Conservation (phyloP, 2,113 vertebrate species). For the Amia ocellicauda region DNA sequence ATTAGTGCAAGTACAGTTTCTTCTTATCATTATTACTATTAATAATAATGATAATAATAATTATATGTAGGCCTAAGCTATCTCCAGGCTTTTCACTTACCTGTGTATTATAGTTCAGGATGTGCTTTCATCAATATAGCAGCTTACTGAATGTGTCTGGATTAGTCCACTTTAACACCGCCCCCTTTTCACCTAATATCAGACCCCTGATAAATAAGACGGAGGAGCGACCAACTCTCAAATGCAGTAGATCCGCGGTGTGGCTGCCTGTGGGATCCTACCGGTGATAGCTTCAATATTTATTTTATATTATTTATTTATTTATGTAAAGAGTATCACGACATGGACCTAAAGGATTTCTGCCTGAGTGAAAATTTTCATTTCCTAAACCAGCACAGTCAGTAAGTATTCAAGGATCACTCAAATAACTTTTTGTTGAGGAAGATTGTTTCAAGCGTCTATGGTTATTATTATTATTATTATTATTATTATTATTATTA, state of each 20-base stretch:
- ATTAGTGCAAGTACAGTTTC: no score
- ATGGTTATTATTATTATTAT: not conserved
- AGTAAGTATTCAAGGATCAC: constrained; percentile 33
- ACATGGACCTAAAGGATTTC: constrained; percentile 49
- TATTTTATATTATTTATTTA: not conserved
- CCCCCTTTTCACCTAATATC: constrained; percentile 26
- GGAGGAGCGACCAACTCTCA: not conserved
- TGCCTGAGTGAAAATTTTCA: constrained; percentile 35
- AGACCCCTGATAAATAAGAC: constrained; percentile 38
- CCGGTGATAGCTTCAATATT: not conserved
- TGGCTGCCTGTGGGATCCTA: not conserved
- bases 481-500: constrained; percentile 1
- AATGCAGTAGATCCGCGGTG: no score
- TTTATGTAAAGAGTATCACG: constrained; percentile 1
- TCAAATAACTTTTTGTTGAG: not conserved
- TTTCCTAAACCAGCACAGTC: constrained; percentile 37
- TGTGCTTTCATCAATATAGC: not conserved
- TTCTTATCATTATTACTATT: no score
- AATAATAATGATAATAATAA: no score
- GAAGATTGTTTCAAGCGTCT: not conserved
- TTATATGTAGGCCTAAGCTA: no score
- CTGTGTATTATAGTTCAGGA: not conserved
- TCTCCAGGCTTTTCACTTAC: no score
- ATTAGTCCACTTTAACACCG: constrained; percentile 34
- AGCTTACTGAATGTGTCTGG: constrained; percentile 38